These are phyloP conservation scores for Pseudomyrmex gracilis DNA, from an alignment of 1,140 invertebrate species.

Conservation along the genomic window DNA sequence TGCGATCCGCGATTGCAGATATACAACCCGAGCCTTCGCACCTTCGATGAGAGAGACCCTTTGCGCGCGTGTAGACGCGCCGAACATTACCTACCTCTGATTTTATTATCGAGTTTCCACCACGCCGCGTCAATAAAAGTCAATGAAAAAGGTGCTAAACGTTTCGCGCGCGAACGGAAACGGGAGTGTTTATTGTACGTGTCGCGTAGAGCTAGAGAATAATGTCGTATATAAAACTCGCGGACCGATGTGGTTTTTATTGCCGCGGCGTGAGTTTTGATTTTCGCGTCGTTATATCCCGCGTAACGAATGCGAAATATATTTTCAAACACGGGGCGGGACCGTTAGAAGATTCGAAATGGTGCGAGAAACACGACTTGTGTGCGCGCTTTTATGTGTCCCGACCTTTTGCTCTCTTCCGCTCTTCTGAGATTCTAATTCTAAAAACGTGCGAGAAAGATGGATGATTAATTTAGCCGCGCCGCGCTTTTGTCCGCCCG, in stretches of 20 bases:
- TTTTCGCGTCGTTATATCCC: conserved; percentile 33
- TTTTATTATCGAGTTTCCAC: conserved; percentile 46
- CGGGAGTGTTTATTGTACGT: conserved; percentile 66
- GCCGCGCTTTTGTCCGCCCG: neutral
- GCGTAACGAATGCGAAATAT: conserved; percentile 40
- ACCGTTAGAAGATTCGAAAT: conserved; percentile 41
- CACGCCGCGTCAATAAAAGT: conserved; percentile 63
- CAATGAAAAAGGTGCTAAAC: conserved; percentile 65
- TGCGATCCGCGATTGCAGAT: neutral
- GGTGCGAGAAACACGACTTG: neutral
- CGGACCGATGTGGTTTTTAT: conserved; percentile 39
- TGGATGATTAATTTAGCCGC: neutral
- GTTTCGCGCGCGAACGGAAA: conserved; percentile 56
- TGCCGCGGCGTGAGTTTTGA: conserved; percentile 10
- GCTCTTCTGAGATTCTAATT: neutral
- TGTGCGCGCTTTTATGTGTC: neutral
- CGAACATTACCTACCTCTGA: neutral
- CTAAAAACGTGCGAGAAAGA: neutral
- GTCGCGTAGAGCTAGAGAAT: conserved; percentile 52
- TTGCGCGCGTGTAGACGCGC: neutral
- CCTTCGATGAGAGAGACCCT: conserved; percentile 9
- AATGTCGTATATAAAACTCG: conserved; percentile 53
- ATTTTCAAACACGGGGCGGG: neutral
- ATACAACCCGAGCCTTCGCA: conserved; percentile 34
- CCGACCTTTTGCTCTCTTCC: neutral